A percentile compares a stretch with the other conserved stretches of the same genome.
Conservation (phyloP, 2,888 invertebrate species). For the Dinocampus coccinellae region DNA sequence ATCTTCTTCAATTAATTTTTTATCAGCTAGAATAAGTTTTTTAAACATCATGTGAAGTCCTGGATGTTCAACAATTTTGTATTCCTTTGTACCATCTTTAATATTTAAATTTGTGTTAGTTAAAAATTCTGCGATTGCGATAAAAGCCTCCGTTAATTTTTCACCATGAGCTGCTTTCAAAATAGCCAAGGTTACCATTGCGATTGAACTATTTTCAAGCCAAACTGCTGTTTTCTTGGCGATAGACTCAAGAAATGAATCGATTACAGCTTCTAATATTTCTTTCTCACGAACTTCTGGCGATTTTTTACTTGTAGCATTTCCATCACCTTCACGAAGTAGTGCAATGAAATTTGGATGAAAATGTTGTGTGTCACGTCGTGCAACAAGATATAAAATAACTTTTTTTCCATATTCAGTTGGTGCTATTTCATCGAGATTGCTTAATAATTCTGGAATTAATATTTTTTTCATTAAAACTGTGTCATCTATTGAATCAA, state of each 20-base stretch:
- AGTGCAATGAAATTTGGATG: conserved; percentile 84
- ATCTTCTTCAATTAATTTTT: conserved; percentile 67
- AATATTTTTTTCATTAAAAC: conserved; percentile 88
- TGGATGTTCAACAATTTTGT: conserved; percentile 77
- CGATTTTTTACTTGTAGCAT: conserved; percentile 82
- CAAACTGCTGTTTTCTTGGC: conserved; percentile 76
- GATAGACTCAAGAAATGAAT: conserved; percentile 73
- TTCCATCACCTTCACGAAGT: conserved; percentile 81
- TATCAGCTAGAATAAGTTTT: conserved; percentile 79
- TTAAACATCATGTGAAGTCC: conserved; percentile 84
- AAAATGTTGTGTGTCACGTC: conserved; percentile 84
- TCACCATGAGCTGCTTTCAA: conserved; percentile 75
- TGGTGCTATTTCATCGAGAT: conserved; percentile 77
- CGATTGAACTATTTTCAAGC: conserved; percentile 78
- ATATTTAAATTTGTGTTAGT: conserved; percentile 73
- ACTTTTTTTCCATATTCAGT: conserved; percentile 90
- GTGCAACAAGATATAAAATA: conserved; percentile 88
- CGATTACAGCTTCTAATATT: conserved; percentile 77
- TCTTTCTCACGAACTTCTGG: conserved; percentile 76
- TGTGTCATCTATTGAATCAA: conserved; percentile 94
- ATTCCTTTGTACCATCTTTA: conserved; percentile 60
- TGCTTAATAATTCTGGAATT: conserved; percentile 78
- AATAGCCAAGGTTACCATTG: conserved; percentile 79
- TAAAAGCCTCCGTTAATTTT: conserved; percentile 68
- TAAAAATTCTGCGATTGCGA: conserved; percentile 70